Percentiles rank a stretch among this genome's conserved stretches.
phyloP scores from a whole-genome alignment of 2,888 invertebrate genomes.

The Monoplex corrugatus region DNA sequence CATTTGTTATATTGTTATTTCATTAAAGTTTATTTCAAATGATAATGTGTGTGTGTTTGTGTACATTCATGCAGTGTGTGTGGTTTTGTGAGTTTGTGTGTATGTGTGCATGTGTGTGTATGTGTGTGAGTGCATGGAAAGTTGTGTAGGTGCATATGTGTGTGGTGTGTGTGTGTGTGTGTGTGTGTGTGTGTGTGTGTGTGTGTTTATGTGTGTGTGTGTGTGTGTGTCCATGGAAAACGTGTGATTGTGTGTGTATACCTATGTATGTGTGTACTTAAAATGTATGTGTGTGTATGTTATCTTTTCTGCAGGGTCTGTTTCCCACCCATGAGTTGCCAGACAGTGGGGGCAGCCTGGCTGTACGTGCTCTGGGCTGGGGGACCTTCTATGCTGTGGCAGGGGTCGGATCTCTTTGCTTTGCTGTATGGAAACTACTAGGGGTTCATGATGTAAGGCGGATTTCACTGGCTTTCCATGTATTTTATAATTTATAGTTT shows the following conservation, averaged over 20 bases:
- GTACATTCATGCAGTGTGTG: too few species aligned
- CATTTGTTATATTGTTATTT: too few species aligned
- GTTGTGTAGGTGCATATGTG: neutral
- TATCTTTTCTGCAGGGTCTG: slow-evolving; percentile 82
- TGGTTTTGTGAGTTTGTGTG: neutral
- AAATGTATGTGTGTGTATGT: too few species aligned
- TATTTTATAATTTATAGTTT: neutral
- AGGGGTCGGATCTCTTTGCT: slow-evolving; percentile 91
- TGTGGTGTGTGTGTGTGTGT: neutral
- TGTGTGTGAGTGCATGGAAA: neutral
- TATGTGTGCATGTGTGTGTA: slow-evolving; percentile 17
- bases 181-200: neutral
- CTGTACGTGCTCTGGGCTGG: slow-evolving; percentile 92
- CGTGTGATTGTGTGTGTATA: slow-evolving; percentile 8
- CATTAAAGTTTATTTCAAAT: too few species aligned
- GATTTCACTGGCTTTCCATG: neutral
- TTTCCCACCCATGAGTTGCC: slow-evolving; percentile 84
- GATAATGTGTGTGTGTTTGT: too few species aligned
- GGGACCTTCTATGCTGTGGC: slow-evolving; percentile 93
- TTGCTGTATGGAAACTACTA: slow-evolving; percentile 92
- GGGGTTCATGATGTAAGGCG: slow-evolving; percentile 90
- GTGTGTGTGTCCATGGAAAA: slow-evolving; percentile 18
- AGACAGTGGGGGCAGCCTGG: slow-evolving; percentile 90
- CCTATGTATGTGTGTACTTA: neutral
- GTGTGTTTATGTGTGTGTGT: neutral